Conservation (phyloP, 1,140 invertebrate genomes). For the Formica selysi region DNA sequence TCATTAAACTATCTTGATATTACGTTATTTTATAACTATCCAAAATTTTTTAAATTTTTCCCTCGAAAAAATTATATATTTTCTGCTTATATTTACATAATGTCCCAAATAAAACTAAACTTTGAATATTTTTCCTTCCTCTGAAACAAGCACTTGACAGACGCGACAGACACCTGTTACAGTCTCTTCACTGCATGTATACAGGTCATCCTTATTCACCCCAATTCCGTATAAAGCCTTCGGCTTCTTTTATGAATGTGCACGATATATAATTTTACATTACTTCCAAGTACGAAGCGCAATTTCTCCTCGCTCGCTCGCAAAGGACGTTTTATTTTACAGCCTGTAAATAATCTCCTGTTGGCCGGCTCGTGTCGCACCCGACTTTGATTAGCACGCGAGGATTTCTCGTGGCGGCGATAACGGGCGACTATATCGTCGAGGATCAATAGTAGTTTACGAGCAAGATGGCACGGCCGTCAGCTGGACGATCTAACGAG, state of each 20-base stretch:
- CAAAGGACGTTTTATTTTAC: conserved; percentile 52
- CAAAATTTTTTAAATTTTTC: background rate
- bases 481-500: conserved; percentile 33
- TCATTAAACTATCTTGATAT: background rate
- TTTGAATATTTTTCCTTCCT: background rate
- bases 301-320: conserved; percentile 32
- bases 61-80: background rate
- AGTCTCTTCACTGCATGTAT: background rate
- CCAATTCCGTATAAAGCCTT: background rate
- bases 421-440: conserved; percentile 20
- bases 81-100: background rate
- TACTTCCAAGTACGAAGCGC: conserved; percentile 8
- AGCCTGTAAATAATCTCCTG: conserved; percentile 42
- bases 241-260: background rate
- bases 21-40: background rate
- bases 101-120: background rate
- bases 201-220: background rate
- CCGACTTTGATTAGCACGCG: conserved; percentile 52
- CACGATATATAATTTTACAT: conserved; percentile 38
- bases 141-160: background rate
- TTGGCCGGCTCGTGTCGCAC: conserved; percentile 32
- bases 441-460: conserved; percentile 38
- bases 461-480: conserved; percentile 17
- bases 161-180: conserved; percentile 48
- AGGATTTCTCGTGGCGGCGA: conserved; percentile 47